Conservation (phyloP, 2,888 invertebrate genomes). For the Bellardia pandia region DNA sequence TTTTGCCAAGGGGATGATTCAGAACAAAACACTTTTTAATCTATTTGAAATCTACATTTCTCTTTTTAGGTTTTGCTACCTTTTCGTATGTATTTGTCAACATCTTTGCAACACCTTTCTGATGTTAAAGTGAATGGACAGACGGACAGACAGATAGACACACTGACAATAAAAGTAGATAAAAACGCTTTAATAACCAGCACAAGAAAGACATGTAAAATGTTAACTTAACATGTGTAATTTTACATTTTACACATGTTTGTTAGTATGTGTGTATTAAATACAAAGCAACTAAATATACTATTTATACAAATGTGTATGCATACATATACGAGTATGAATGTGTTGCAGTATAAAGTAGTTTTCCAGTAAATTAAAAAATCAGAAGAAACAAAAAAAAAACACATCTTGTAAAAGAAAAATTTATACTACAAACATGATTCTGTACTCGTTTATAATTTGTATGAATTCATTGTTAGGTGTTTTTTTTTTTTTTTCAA, state of each 20-base stretch:
- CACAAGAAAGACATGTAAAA: constrained; percentile 56
- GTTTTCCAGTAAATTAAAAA: constrained; percentile 69
- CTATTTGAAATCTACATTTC: constrained; percentile 42
- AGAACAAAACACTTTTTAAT: constrained; percentile 31
- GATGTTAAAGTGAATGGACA: constrained; percentile 46
- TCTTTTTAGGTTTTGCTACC: neutral
- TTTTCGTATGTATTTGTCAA: constrained; percentile 47
- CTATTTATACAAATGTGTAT: neutral
- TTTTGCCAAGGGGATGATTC: constrained; percentile 9
- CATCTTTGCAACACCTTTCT: constrained; percentile 56
- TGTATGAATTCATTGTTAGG: neutral
- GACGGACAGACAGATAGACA: neutral
- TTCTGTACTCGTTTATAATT: constrained; percentile 52
- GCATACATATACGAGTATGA: neutral
- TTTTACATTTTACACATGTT: constrained; percentile 54
- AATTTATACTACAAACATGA: constrained; percentile 42
- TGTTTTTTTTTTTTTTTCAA: constrained; percentile 1
- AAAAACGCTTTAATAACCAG: constrained; percentile 47
- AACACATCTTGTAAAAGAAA: constrained; percentile 26
- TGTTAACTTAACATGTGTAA: constrained; percentile 67
- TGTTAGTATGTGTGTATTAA: constrained; percentile 25
- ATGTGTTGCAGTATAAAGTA: constrained; percentile 37
- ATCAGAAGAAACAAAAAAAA: constrained; percentile 9
- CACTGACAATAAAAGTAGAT: constrained; percentile 6
- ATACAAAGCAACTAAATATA: constrained; percentile 26